These are phyloP conservation scores for Acinonyx jubatus DNA, from an alignment of 2,113 vertebrate species.

Conservation along the genomic window DNA sequence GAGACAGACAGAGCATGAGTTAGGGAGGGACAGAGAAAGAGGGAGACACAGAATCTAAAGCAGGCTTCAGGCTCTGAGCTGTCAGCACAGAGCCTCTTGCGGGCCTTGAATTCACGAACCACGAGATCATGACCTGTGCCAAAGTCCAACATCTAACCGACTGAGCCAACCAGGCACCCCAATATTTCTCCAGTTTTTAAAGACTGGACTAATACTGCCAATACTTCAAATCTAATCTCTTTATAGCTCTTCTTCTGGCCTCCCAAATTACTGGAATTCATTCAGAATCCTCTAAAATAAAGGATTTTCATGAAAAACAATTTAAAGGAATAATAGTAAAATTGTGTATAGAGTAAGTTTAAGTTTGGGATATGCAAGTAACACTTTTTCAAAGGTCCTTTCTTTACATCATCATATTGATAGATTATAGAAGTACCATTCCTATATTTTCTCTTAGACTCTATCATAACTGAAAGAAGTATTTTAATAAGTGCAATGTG, in stretches of 20 bases:
- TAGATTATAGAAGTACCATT: background rate
- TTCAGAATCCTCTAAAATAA: slow-evolving; percentile 7
- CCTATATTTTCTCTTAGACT: background rate
- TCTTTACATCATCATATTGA: background rate
- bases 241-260: background rate
- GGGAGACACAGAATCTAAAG: too few species aligned
- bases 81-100: too few species aligned
- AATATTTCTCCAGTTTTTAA: background rate
- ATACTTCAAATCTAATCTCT: background rate
- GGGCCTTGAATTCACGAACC: too few species aligned
- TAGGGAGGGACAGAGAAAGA: too few species aligned
- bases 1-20: too few species aligned
- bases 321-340: background rate
- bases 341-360: background rate
- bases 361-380: background rate
- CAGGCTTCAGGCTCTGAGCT: too few species aligned
- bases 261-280: background rate
- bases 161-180: too few species aligned
- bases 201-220: background rate
- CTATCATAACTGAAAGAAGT: background rate
- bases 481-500: background rate
- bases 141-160: too few species aligned
- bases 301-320: slow-evolving; percentile 20
- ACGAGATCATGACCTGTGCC: too few species aligned
- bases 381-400: background rate